These are phyloP conservation scores for Temnothorax longispinosus DNA, from an alignment of 1,140 invertebrate genomes.

Conservation along the genomic window DNA sequence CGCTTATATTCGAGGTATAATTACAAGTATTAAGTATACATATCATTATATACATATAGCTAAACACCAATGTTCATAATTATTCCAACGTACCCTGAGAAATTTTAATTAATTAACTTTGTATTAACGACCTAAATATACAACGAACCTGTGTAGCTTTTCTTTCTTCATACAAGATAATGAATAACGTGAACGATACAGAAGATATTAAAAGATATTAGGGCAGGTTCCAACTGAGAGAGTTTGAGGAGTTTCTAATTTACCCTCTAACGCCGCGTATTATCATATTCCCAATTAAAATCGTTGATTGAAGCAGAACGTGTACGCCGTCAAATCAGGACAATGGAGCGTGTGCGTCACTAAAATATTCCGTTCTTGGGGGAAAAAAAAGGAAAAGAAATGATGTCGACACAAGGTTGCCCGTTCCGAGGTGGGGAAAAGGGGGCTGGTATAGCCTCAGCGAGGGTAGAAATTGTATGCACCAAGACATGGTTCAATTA, in stretches of 20 bases:
- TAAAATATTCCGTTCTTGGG: slow-evolving; percentile 36
- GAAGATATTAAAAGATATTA: not conserved
- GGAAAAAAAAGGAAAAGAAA: slow-evolving; percentile 36
- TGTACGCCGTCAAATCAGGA: slow-evolving; percentile 15
- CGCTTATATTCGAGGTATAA: not conserved
- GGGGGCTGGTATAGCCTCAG: slow-evolving; percentile 1
- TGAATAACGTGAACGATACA: not conserved
- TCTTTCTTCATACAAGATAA: not conserved
- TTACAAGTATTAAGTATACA: not conserved
- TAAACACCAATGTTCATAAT: not conserved
- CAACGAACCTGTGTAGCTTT: not conserved
- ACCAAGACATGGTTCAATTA: slow-evolving; percentile 61
- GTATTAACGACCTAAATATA: not conserved
- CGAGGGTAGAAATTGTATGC: not conserved
- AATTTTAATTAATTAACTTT: not conserved
- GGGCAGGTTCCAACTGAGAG: not conserved
- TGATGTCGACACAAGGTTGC: not conserved
- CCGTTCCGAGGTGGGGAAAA: slow-evolving; percentile 26
- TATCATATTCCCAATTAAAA: slow-evolving; percentile 25
- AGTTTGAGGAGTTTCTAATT: slow-evolving; percentile 33
- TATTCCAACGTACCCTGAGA: not conserved
- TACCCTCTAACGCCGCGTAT: not conserved
- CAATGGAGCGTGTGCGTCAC: slow-evolving; percentile 14
- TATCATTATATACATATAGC: not conserved
- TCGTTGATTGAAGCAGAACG: slow-evolving; percentile 28